Conservation (phyloP, 35 echinoderm and acorn worm species). For the Lytechinus variegatus region DNA sequence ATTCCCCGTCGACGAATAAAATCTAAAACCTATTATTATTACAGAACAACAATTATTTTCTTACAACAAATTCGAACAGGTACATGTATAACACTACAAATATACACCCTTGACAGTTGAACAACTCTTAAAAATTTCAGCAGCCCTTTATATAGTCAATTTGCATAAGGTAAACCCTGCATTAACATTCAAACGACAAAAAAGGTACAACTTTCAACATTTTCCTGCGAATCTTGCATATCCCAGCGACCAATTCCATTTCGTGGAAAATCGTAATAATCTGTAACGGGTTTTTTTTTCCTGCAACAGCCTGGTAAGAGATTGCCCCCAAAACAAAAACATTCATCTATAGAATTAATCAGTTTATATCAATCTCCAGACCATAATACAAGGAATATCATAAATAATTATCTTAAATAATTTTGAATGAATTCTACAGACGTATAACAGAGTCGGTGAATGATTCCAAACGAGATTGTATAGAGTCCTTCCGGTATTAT, state of each 20-base stretch:
- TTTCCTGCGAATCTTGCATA: not conserved
- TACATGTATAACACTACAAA: slow-evolving; percentile 13
- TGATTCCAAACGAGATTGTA: not conserved
- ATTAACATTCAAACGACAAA: not conserved
- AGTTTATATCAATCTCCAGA: too few relatives aligned
- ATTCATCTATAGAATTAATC: too few relatives aligned
- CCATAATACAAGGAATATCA: too few relatives aligned
- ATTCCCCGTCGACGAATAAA: not conserved
- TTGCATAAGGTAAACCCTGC: slow-evolving; percentile 9
- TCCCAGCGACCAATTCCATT: not conserved
- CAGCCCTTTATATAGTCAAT: not conserved
- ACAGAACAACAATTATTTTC: not conserved
- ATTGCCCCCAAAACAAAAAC: not conserved
- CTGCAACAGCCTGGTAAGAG: not conserved
- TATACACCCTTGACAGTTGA: not conserved
- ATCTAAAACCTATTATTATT: slow-evolving; percentile 6
- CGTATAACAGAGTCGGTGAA: not conserved
- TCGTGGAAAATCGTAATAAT: not conserved
- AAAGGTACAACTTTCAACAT: not conserved
- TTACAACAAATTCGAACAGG: not conserved
- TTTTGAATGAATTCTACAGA: not conserved
- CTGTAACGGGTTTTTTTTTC: not conserved
- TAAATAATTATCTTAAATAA: too few relatives aligned
- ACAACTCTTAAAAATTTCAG: not conserved
- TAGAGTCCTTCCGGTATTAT: not conserved